A percentile compares a stretch with the other conserved stretches of the same genome.
phyloP scores from a whole-genome alignment of 2,797 vertebrate species.

The Melanotaenia pygmaea region DNA sequence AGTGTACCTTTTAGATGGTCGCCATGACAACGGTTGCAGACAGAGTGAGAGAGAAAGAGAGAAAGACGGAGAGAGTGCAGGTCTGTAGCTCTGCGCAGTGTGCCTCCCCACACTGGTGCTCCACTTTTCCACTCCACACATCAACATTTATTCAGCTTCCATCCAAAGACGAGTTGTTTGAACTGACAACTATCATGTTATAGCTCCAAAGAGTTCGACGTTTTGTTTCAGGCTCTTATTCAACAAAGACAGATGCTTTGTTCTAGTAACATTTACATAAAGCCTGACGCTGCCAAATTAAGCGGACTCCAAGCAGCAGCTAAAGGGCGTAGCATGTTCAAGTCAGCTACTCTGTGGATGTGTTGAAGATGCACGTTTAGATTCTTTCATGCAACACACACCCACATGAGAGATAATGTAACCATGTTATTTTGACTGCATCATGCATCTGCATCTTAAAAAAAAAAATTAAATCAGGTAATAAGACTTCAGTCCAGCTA shows the following conservation, averaged over 20 bases:
- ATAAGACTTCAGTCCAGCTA: slow-evolving; percentile 15
- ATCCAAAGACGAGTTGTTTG: not conserved
- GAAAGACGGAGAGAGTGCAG: slow-evolving; percentile 48
- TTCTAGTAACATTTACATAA: slow-evolving; percentile 61
- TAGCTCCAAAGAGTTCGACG: not conserved
- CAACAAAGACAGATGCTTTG: slow-evolving; percentile 52
- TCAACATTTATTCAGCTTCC: slow-evolving; percentile 23
- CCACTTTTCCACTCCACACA: slow-evolving; percentile 50
- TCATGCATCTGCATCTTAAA: slow-evolving; percentile 4
- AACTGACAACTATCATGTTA: not conserved
- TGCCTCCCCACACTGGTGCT: slow-evolving; percentile 64
- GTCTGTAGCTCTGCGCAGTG: slow-evolving; percentile 73
- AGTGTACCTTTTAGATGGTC: slow-evolving; percentile 79
- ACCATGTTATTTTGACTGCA: not conserved
- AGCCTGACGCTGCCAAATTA: slow-evolving; percentile 62
- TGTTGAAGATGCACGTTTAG: slow-evolving; percentile 29
- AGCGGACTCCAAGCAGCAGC: slow-evolving; percentile 55
- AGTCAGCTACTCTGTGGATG: slow-evolving; percentile 32
- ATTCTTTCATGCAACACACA: slow-evolving; percentile 29
- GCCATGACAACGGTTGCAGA: slow-evolving; percentile 81
- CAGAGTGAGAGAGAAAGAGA: slow-evolving; percentile 51
- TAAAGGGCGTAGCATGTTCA: slow-evolving; percentile 63
- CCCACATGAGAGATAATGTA: slow-evolving; percentile 22
- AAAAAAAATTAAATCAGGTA: slow-evolving; percentile 16
- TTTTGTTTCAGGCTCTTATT: slow-evolving; percentile 11